Conservation (phyloP, 1,140 invertebrate genomes). For the Hyposmocoma kahamanoa region DNA sequence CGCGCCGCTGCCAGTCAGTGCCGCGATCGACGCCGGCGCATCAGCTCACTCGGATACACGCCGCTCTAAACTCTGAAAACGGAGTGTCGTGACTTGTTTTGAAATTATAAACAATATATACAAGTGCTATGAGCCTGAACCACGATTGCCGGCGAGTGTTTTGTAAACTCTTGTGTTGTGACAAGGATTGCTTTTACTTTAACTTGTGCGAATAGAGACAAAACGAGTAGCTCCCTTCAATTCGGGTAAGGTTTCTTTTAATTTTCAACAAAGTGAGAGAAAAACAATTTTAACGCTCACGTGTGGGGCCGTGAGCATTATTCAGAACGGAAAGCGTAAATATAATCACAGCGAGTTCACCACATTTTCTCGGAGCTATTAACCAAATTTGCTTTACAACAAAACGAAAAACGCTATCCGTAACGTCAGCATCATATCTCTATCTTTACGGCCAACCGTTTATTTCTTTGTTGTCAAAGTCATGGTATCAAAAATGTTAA, state of each 20-base stretch:
- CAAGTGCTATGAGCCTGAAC: constrained; percentile 43
- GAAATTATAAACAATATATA: constrained; percentile 51
- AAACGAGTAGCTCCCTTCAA: constrained; percentile 12
- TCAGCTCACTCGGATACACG: constrained; percentile 17
- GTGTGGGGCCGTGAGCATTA: constrained; percentile 1
- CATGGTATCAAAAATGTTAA: too few relatives aligned
- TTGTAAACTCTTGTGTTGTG: constrained; percentile 53
- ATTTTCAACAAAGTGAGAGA: background rate
- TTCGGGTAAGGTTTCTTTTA: background rate
- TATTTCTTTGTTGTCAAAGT: too few relatives aligned
- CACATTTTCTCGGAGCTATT: background rate
- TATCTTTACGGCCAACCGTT: too few relatives aligned
- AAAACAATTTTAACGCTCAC: constrained; percentile 2
- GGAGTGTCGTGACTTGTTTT: constrained; percentile 25
- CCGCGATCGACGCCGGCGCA: constrained; percentile 42
- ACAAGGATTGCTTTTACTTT: constrained; percentile 42
- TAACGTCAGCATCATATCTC: too few relatives aligned
- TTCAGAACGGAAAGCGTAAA: constrained; percentile 7
- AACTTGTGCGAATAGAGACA: constrained; percentile 28
- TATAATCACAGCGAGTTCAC: background rate
- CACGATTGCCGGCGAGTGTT: constrained; percentile 36
- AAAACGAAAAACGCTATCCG: background rate
- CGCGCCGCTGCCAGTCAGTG: constrained; percentile 35
- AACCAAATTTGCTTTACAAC: too few relatives aligned
- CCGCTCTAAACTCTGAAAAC: constrained; percentile 17